Evolutionary conservation across 2,113 vertebrate species (phyloP).

Genomic region (Takifugu bimaculatus): DNA sequence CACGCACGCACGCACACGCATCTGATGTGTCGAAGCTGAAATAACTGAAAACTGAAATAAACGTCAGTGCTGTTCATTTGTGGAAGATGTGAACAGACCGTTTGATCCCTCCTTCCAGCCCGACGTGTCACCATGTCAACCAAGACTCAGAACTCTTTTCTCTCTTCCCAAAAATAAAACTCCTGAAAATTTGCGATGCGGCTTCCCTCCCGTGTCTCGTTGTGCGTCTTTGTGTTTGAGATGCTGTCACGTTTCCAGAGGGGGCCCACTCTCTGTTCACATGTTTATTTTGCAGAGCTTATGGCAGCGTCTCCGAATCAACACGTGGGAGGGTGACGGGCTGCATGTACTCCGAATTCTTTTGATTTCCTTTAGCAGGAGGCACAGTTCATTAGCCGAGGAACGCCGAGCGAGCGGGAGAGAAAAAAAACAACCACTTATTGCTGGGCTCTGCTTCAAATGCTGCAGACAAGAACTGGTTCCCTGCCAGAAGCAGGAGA

Average conservation of each 20-base stretch:
- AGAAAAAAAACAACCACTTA: conserved; percentile 20
- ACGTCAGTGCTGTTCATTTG: too few relatives aligned
- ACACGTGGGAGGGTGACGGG: conserved; percentile 66
- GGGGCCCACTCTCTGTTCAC: conserved; percentile 55
- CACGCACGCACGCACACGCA: neutral
- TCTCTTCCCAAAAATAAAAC: conserved; percentile 25
- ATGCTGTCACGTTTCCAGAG: conserved; percentile 58
- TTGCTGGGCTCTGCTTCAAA: conserved; percentile 31
- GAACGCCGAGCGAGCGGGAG: conserved; percentile 19
- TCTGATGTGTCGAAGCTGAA: too few relatives aligned
- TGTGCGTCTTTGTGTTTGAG: conserved; percentile 35
- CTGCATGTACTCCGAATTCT: conserved; percentile 47
- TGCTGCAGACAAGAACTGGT: neutral
- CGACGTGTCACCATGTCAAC: conserved; percentile 11
- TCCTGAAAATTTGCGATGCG: neutral
- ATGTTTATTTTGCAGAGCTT: conserved; percentile 60
- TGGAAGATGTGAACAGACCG: too few relatives aligned
- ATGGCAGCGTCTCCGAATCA: conserved; percentile 60
- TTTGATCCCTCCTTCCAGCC: neutral
- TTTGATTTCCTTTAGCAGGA: conserved; percentile 52
- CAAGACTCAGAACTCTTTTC: conserved; percentile 4
- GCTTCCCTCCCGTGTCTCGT: conserved; percentile 5
- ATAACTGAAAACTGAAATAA: too few relatives aligned
- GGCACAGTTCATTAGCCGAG: conserved; percentile 50
- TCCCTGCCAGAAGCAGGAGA: neutral